phyloP scores from a whole-genome alignment of 2,888 invertebrate genomes.

The Globia sparganii region DNA sequence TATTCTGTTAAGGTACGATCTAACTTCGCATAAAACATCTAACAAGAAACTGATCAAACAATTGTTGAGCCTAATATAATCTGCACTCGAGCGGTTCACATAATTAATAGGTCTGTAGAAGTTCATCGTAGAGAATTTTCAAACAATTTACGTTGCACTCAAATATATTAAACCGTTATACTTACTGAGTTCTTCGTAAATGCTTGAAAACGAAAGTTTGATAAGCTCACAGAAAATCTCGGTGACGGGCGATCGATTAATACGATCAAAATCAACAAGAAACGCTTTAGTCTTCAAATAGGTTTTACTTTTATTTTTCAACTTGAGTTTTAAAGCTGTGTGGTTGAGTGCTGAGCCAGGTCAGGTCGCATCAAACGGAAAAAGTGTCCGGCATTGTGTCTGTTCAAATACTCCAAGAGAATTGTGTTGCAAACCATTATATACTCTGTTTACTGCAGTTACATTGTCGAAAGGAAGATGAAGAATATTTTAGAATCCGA shows the following conservation, averaged over 20 bases:
- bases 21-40: not conserved
- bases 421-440: conserved; percentile 43
- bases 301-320: conserved; percentile 9
- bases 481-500: conserved; percentile 10
- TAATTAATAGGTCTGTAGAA: not conserved
- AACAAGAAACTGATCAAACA: no score
- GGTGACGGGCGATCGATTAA: not conserved
- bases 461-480: conserved; percentile 22
- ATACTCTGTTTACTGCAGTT: conserved; percentile 35
- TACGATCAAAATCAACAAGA: not conserved
- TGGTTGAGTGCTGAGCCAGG: conserved; percentile 12
- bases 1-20: not conserved
- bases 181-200: not conserved
- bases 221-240: not conserved
- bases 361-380: conserved; percentile 35
- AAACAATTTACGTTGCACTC: not conserved
- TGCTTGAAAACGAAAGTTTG: conserved; percentile 1
- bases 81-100: not conserved
- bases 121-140: not conserved
- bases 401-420: conserved; percentile 40
- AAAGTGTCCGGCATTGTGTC: conserved; percentile 42
- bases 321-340: not conserved
- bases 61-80: not conserved
- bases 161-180: not conserved
- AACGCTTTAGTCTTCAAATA: not conserved